These are phyloP conservation scores for Lagenorhynchus albirostris DNA, from an alignment of 2,113 vertebrate genomes.

Conservation along the genomic window DNA sequence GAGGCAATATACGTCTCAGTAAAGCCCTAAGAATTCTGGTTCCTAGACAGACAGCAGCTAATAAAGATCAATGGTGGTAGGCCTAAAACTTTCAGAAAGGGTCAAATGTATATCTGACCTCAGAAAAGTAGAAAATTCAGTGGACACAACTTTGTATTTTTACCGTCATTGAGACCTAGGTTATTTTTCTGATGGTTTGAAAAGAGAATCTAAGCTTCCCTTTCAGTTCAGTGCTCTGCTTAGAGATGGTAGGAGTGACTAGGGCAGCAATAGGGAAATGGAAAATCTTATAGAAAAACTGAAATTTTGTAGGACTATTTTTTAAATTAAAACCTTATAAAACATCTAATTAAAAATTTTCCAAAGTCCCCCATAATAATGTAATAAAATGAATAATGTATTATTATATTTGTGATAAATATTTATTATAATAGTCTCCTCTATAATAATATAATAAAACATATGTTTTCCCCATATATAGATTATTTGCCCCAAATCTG, in stretches of 20 bases:
- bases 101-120: not conserved
- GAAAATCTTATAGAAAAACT: not conserved
- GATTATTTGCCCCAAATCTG: not conserved
- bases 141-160: not conserved
- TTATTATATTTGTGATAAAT: not conserved
- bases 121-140: not conserved
- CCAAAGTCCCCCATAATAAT: not conserved
- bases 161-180: not conserved
- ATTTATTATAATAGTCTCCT: not conserved
- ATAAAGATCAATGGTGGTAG: not conserved
- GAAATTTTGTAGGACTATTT: not conserved
- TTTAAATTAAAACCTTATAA: not conserved
- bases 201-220: not conserved
- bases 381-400: not conserved
- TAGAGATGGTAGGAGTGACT: not conserved
- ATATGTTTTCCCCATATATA: not conserved
- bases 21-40: not conserved
- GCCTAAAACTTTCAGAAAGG: not conserved
- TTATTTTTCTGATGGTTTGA: not conserved
- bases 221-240: not conserved
- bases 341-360: not conserved
- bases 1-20: not conserved
- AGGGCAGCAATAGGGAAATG: not conserved
- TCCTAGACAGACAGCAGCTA: not conserved
- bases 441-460: not conserved